Evolutionary conservation across 2,888 invertebrate species (phyloP).

Genomic region (Drosophila imparisetae): DNA sequence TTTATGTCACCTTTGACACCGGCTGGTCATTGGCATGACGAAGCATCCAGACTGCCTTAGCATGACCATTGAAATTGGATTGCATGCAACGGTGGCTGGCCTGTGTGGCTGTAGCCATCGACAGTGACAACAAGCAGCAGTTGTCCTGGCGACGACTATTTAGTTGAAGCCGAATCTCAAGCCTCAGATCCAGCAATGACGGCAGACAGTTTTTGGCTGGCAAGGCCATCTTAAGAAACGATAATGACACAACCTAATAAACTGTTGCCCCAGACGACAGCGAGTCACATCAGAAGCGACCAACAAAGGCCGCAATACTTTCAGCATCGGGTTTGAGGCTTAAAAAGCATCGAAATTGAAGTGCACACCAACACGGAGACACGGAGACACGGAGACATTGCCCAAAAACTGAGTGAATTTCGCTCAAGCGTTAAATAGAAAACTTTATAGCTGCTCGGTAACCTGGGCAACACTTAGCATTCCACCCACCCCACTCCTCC

Average conservation of each 20-base stretch:
- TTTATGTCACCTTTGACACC: constrained; percentile 70
- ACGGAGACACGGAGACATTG: constrained; percentile 12
- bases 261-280: constrained; percentile 73
- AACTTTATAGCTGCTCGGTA: constrained; percentile 64
- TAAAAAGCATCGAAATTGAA: constrained; percentile 58
- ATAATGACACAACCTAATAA: constrained; percentile 76
- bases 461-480: constrained; percentile 49
- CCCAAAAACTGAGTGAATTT: constrained; percentile 26
- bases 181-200: constrained; percentile 36
- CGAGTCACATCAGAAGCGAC: constrained; percentile 30
- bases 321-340: constrained; percentile 62
- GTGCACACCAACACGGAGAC: constrained; percentile 21
- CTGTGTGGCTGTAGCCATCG: constrained; percentile 18
- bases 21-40: constrained; percentile 60
- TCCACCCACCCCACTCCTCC: not conserved
- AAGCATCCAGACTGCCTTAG: constrained; percentile 10
- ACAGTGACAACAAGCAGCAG: constrained; percentile 3
- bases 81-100: constrained; percentile 30
- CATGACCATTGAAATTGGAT: constrained; percentile 45
- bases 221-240: constrained; percentile 71
- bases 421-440: constrained; percentile 78
- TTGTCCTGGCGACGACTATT: constrained; percentile 58
- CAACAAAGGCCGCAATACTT: constrained; percentile 57
- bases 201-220: constrained; percentile 44
- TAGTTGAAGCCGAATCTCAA: constrained; percentile 28